Percentiles rank a stretch among this genome's conserved stretches.
Evolutionary conservation across 2,797 vertebrate species (phyloP).

Genomic region (Apogon hyalosoma): DNA sequence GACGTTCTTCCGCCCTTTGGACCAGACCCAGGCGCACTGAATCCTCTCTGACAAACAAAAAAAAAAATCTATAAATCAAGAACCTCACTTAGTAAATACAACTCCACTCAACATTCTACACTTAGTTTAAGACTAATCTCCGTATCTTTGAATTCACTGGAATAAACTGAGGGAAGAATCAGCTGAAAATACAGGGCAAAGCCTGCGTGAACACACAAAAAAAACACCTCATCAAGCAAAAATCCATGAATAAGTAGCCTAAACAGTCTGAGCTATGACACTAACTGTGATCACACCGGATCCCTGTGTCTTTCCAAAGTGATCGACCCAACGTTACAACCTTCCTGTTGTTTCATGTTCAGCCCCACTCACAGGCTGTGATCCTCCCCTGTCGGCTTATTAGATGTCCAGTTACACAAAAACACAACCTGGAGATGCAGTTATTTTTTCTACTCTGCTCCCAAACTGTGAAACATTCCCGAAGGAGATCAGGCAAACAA

Average conservation of each 20-base stretch:
- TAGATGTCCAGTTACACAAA: slow-evolving; percentile 8
- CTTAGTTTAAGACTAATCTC: slow-evolving; percentile 47
- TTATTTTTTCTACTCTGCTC: slow-evolving; percentile 7
- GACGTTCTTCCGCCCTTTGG: slow-evolving; percentile 39
- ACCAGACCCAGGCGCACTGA: slow-evolving; percentile 29
- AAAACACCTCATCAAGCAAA: slow-evolving; percentile 32
- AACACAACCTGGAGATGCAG: slow-evolving; percentile 7
- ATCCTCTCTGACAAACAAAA: not conserved
- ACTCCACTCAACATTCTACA: not conserved
- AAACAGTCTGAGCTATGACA: slow-evolving; percentile 47
- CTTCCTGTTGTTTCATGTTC: not conserved
- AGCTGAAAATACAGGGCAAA: slow-evolving; percentile 18
- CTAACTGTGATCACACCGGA: not conserved
- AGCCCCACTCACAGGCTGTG: not conserved
- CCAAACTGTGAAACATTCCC: slow-evolving; percentile 32
- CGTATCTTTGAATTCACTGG: not conserved
- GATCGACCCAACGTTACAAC: no score
- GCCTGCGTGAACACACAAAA: slow-evolving; percentile 22
- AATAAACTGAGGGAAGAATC: slow-evolving; percentile 17
- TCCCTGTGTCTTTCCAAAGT: not conserved
- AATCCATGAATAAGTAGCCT: slow-evolving; percentile 33
- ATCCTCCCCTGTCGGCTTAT: not conserved
- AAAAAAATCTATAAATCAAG: slow-evolving; percentile 19
- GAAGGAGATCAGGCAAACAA: slow-evolving; percentile 2
- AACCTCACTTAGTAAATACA: slow-evolving; percentile 35